These are phyloP conservation scores for Paracanthobrama guichenoti DNA, from an alignment of 2,113 vertebrate species.

Conservation along the genomic window DNA sequence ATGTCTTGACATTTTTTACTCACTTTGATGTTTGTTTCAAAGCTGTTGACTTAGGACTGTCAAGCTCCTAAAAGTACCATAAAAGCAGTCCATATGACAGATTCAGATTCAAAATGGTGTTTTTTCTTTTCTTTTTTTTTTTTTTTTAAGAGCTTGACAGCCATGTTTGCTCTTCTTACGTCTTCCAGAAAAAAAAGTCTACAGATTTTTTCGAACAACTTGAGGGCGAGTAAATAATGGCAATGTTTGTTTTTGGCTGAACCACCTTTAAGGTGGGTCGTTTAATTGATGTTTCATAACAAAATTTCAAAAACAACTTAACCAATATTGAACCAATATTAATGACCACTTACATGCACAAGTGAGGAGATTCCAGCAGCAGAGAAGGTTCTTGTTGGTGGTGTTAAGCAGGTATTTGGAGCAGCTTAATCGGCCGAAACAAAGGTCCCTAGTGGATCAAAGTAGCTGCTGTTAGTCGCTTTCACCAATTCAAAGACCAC, in stretches of 20 bases:
- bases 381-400: conserved; percentile 81
- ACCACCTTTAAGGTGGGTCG: too few relatives aligned
- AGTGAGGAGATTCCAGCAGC: conserved; percentile 96
- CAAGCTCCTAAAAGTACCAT: neutral
- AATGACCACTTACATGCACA: conserved; percentile 81
- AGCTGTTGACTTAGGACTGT: neutral
- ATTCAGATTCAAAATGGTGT: too few relatives aligned
- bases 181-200: too few relatives aligned
- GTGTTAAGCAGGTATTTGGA: conserved; percentile 90
- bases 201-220: neutral
- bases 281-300: too few relatives aligned
- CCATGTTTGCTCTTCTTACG: too few relatives aligned
- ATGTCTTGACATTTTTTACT: neutral
- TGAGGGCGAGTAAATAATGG: neutral
- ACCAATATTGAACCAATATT: neutral
- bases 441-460: conserved; percentile 81
- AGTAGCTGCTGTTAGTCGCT: conserved; percentile 18
- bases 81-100: neutral
- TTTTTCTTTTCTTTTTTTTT: too few relatives aligned
- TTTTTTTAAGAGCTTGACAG: too few relatives aligned
- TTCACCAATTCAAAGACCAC: neutral
- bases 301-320: neutral
- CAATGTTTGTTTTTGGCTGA: neutral
- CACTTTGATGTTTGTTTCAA: neutral
- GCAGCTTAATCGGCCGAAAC: conserved; percentile 88